Evolutionary conservation across 2,113 vertebrate genomes (phyloP).

Genomic region (Halichoeres trimaculatus): DNA sequence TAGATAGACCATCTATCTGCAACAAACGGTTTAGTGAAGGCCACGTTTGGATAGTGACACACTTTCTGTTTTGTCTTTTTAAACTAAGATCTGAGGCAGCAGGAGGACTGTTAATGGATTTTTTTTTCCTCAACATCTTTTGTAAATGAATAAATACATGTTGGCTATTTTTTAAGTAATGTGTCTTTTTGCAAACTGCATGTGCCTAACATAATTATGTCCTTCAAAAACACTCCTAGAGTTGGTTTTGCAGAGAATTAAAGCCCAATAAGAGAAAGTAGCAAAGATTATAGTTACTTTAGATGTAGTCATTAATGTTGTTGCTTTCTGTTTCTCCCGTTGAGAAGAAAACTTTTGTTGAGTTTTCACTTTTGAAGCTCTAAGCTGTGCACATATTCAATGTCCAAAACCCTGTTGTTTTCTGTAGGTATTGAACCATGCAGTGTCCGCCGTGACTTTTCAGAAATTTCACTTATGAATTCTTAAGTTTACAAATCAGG

Average conservation of each 20-base stretch:
- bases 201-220: conserved; percentile 4
- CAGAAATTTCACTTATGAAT: not conserved
- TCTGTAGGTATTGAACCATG: conserved; percentile 20
- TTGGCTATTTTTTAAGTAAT: conserved; percentile 47
- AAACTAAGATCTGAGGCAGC: conserved; percentile 17
- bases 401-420: conserved; percentile 42
- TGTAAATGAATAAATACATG: conserved; percentile 62
- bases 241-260: conserved; percentile 10
- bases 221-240: conserved; percentile 20
- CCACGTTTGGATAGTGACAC: conserved; percentile 37
- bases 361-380: conserved; percentile 24
- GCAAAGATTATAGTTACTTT: conserved; percentile 15
- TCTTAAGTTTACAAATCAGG: not conserved
- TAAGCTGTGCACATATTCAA: not conserved
- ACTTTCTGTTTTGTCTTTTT: conserved; percentile 29
- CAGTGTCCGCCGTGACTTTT: not conserved
- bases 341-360: conserved; percentile 24
- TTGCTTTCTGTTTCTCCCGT: not conserved
- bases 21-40: conserved; percentile 34
- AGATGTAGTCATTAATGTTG: conserved; percentile 28
- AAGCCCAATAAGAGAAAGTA: conserved; percentile 14
- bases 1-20: conserved; percentile 15
- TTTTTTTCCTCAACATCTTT: conserved; percentile 33
- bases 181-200: not conserved
- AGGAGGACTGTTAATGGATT: conserved; percentile 15